Conservation (phyloP, 2,113 vertebrate species). For the Colaptes auratus region DNA sequence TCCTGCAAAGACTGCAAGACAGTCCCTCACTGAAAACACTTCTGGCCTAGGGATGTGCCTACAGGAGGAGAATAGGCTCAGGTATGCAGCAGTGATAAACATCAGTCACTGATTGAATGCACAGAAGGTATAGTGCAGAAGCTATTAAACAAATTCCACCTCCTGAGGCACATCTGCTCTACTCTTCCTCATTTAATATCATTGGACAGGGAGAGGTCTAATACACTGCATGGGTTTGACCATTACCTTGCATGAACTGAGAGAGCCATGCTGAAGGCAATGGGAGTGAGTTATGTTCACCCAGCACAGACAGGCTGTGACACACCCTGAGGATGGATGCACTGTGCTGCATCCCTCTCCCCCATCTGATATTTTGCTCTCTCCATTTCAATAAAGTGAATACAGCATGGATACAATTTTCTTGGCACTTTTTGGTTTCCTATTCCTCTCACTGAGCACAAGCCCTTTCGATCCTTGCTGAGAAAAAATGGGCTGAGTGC, state of each 20-base stretch:
- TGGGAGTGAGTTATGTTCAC: neutral
- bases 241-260: neutral
- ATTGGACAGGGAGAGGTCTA: neutral
- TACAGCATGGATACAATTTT: neutral
- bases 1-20: neutral
- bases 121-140: neutral
- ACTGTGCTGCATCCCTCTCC: rapidly evolving
- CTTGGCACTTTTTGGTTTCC: neutral
- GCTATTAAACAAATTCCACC: neutral
- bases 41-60: neutral
- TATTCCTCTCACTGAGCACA: neutral
- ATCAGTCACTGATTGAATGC: neutral
- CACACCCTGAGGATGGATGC: neutral
- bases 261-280: neutral
- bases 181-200: neutral
- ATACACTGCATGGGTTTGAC: neutral
- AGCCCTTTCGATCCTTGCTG: neutral
- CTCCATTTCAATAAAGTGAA: neutral
- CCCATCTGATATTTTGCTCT: neutral
- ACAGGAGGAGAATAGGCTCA: neutral
- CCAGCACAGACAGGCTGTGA: rapidly evolving
- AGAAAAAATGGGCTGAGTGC: neutral
- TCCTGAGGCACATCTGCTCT: neutral
- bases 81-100: neutral
- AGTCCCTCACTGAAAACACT: neutral